Evolutionary conservation across 2,888 invertebrate species (phyloP).

Genomic region (Troides helena): DNA sequence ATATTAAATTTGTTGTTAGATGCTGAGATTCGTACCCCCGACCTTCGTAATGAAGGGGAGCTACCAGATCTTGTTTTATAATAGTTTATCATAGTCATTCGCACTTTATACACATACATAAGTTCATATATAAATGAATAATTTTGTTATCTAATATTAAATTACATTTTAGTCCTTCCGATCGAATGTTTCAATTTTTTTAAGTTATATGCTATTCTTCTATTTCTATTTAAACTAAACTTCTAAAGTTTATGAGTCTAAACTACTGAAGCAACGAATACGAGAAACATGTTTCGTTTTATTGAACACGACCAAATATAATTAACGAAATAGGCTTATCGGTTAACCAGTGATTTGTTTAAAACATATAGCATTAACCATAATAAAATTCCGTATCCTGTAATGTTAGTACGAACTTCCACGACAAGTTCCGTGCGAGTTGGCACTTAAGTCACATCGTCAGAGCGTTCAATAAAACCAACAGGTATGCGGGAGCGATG

Average conservation of each 20-base stretch:
- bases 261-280: neutral
- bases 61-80: no score
- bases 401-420: slow-evolving; percentile 22
- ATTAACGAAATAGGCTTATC: slow-evolving; percentile 13
- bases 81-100: no score
- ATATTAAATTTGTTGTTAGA: no score
- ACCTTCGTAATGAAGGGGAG: no score
- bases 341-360: slow-evolving; percentile 13
- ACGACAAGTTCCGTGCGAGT: slow-evolving; percentile 27
- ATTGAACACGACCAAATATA: neutral
- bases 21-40: no score
- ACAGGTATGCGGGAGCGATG: slow-evolving; percentile 88
- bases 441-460: slow-evolving; percentile 23
- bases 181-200: no score
- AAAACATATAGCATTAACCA: slow-evolving; percentile 26
- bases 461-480: slow-evolving; percentile 32
- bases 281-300: neutral
- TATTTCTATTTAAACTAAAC: neutral
- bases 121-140: no score
- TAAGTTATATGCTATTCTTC: no score
- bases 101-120: no score
- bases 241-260: no score
- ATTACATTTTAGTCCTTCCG: no score
- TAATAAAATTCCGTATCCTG: slow-evolving; percentile 29
- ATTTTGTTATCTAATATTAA: no score